Conservation (phyloP, 2,888 invertebrate species). For the Heliconius aoede region DNA sequence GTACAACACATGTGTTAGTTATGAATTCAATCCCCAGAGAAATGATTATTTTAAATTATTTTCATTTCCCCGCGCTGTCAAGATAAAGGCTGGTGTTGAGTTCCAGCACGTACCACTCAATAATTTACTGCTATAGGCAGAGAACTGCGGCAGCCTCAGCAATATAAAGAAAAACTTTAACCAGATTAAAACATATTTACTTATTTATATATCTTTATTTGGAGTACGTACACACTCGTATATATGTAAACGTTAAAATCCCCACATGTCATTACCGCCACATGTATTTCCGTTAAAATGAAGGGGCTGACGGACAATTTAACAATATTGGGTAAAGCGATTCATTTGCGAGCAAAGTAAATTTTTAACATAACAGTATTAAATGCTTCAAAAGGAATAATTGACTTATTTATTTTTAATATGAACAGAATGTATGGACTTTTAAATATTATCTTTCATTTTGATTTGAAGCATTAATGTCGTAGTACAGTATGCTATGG, state of each 20-base stretch:
- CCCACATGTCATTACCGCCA: constrained; percentile 5
- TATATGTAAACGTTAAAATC: not conserved
- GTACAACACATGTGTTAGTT: no score
- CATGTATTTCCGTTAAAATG: not conserved
- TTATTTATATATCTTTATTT: not conserved
- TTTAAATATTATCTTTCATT: not conserved
- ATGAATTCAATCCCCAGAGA: no score
- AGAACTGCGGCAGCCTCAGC: no score
- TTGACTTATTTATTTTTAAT: not conserved
- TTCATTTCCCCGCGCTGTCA: no score
- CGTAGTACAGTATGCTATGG: no score
- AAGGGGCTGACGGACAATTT: not conserved
- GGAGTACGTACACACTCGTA: not conserved
- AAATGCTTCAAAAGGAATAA: constrained; percentile 13
- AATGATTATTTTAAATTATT: no score
- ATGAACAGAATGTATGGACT: not conserved
- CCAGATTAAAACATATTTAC: no score
- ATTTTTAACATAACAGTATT: constrained; percentile 11
- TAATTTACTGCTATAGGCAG: no score
- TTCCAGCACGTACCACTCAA: no score
- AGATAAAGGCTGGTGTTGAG: no score
- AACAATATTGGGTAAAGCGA: constrained; percentile 14
- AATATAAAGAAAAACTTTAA: no score
- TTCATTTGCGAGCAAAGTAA: not conserved
- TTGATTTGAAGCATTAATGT: no score